Evolutionary conservation across 2,888 invertebrate species (phyloP).

Genomic region (Dichetophora obliterata): DNA sequence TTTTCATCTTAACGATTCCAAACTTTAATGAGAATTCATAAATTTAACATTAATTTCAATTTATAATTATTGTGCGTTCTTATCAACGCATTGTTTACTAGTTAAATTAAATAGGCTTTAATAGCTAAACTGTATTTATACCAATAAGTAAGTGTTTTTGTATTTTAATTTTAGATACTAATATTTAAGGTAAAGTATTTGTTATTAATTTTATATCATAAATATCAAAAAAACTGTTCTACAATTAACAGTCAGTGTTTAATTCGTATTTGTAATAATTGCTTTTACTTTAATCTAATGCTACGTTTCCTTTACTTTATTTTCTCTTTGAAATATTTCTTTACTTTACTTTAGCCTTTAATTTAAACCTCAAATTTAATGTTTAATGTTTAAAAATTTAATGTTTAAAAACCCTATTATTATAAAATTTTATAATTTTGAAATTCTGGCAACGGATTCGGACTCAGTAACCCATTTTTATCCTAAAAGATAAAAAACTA

Average conservation of each 20-base stretch:
- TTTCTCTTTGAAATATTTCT: slow-evolving; percentile 37
- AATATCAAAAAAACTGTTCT: slow-evolving; percentile 67
- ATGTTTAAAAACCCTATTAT: too few species aligned
- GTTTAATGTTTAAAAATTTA: too few species aligned
- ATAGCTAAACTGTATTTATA: slow-evolving; percentile 53
- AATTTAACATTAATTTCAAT: too few species aligned
- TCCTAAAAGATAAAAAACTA: too few species aligned
- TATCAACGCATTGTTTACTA: slow-evolving; percentile 26
- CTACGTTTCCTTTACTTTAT: slow-evolving; percentile 38
- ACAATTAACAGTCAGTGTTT: slow-evolving; percentile 70
- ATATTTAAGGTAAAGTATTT: slow-evolving; percentile 48
- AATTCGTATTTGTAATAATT: slow-evolving; percentile 55
- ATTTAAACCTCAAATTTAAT: slow-evolving; percentile 50
- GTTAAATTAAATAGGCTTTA: slow-evolving; percentile 47
- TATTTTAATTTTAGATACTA: slow-evolving; percentile 34
- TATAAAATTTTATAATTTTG: too few species aligned
- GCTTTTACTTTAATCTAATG: slow-evolving; percentile 53
- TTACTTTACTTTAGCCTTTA: slow-evolving; percentile 41
- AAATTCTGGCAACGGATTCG: too few species aligned
- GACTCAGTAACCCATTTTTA: too few species aligned
- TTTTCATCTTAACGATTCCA: too few species aligned
- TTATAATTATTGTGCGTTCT: too few species aligned
- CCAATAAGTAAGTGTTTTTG: slow-evolving; percentile 49
- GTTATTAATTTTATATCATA: slow-evolving; percentile 53
- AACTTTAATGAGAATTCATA: too few species aligned